These are phyloP conservation scores for Pseudomyrmex pallidus DNA, from an alignment of 1,140 invertebrate species.

Conservation along the genomic window DNA sequence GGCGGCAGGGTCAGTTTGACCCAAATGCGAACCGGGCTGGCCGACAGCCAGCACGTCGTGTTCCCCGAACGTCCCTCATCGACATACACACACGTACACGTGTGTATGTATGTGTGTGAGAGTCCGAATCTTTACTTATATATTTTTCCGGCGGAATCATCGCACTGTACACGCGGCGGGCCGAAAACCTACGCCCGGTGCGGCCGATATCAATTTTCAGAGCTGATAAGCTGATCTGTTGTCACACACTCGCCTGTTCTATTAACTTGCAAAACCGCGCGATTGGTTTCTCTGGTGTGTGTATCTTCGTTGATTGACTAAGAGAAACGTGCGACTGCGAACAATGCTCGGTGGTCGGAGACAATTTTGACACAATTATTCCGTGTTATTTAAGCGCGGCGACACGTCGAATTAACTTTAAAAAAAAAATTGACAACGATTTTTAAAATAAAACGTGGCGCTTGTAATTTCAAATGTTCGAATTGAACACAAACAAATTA, in stretches of 20 bases:
- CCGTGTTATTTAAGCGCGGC: background rate
- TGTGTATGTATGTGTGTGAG: background rate
- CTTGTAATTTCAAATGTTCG: no score
- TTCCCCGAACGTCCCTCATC: constrained; percentile 71
- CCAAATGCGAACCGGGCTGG: constrained; percentile 80
- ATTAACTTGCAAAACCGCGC: constrained; percentile 42
- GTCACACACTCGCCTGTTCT: constrained; percentile 27
- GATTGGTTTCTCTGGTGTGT: background rate
- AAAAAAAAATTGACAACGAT: background rate
- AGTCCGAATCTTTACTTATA: constrained; percentile 65
- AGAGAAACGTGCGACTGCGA: background rate
- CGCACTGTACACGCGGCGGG: background rate
- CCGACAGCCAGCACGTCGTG: constrained; percentile 76
- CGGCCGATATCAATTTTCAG: constrained; percentile 72
- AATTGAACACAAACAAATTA: no score
- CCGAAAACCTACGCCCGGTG: constrained; percentile 5
- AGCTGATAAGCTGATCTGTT: constrained; percentile 73
- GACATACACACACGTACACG: background rate
- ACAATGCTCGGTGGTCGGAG: constrained; percentile 8
- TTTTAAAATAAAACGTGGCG: no score
- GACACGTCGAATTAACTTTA: background rate
- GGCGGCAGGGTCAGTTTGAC: constrained; percentile 72
- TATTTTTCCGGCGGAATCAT: constrained; percentile 63
- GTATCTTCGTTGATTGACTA: background rate
- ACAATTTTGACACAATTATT: constrained; percentile 25